Percentiles rank a stretch among this genome's conserved stretches.
phyloP scores from a whole-genome alignment of 2,113 vertebrate genomes.

The Talpa occidentalis region DNA sequence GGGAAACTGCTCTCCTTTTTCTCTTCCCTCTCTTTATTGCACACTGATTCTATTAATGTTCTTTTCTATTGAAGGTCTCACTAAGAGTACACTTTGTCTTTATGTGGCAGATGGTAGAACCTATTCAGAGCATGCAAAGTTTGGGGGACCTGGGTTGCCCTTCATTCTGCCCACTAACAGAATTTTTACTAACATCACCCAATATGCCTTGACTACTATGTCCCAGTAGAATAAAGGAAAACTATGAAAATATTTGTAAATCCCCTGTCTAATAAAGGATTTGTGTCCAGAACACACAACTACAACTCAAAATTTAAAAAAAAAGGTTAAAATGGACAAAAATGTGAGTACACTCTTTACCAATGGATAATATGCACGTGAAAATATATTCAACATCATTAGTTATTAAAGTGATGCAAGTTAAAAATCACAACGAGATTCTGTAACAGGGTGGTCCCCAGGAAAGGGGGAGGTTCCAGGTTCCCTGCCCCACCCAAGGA shows the following conservation, averaged over 20 bases:
- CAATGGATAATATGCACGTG: background rate
- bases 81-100: too few relatives aligned
- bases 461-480: too few relatives aligned
- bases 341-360: background rate
- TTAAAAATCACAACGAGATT: background rate
- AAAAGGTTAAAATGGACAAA: background rate
- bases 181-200: background rate
- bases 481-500: too few relatives aligned
- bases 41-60: too few relatives aligned
- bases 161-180: background rate
- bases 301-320: background rate
- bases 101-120: too few relatives aligned
- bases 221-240: background rate
- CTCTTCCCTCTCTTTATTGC: too few relatives aligned
- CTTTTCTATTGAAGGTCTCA: too few relatives aligned
- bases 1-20: too few relatives aligned
- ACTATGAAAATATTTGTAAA: background rate
- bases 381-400: constrained; percentile 8
- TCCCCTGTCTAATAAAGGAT: background rate
- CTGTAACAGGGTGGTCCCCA: too few relatives aligned
- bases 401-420: background rate
- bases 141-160: background rate
- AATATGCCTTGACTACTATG: background rate
- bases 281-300: background rate
- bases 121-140: background rate